Conservation (phyloP, 2,113 vertebrate species). For the Speoplatyrhinus poulsoni region DNA sequence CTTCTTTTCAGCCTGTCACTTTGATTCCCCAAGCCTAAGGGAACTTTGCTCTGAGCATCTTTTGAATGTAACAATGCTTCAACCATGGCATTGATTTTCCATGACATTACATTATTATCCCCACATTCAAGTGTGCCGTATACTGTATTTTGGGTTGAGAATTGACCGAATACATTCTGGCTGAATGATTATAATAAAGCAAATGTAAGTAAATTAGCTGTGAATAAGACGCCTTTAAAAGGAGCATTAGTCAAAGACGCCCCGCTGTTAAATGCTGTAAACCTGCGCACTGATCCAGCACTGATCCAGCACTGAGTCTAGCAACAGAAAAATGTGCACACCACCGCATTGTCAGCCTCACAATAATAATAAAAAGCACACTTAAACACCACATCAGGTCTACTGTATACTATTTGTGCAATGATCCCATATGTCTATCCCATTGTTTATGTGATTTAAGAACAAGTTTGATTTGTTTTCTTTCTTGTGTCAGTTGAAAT, state of each 20-base stretch:
- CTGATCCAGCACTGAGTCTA: conserved; percentile 23
- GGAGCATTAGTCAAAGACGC: conserved; percentile 47
- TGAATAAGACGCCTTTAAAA: conserved; percentile 65
- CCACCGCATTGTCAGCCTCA: not conserved
- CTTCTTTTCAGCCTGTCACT: conserved; percentile 36
- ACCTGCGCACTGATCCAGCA: conserved; percentile 31
- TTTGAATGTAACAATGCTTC: conserved; percentile 44
- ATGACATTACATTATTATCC: conserved; percentile 66
- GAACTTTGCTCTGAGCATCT: conserved; percentile 52
- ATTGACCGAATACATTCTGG: conserved; percentile 30
- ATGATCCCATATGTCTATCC: not conserved
- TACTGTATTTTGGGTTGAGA: conserved; percentile 40
- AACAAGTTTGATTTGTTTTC: conserved; percentile 1
- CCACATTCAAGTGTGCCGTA: conserved; percentile 66
- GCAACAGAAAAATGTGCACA: conserved; percentile 12
- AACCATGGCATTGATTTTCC: conserved; percentile 70
- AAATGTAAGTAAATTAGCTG: conserved; percentile 72
- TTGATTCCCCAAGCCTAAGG: conserved; percentile 55
- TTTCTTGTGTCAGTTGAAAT: not conserved
- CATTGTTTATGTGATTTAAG: not conserved
- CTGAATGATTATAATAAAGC: conserved; percentile 41
- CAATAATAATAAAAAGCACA: not conserved
- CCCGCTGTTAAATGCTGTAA: conserved; percentile 58
- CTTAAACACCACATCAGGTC: not conserved
- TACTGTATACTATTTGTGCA: not conserved